phyloP scores from a whole-genome alignment of 2,888 invertebrate species.

The Cataglyphis cursor region DNA sequence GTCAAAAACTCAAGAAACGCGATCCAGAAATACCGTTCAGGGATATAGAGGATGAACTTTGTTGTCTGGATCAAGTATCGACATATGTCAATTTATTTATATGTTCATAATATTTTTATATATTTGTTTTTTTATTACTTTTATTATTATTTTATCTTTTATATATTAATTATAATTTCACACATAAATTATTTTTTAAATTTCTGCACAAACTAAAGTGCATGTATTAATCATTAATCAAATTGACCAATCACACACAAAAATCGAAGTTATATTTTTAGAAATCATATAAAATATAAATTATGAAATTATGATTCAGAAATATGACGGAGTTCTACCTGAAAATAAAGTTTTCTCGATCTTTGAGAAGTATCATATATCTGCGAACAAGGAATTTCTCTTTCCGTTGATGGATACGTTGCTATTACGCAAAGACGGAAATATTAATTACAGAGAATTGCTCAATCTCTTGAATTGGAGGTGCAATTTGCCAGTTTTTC shows the following conservation, averaged over 20 bases:
- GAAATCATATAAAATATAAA: neutral
- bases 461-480: slow-evolving; percentile 74
- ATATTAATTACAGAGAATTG: slow-evolving; percentile 66
- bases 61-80: slow-evolving; percentile 61
- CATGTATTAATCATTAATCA: neutral
- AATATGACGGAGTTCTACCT: slow-evolving; percentile 46
- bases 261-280: neutral
- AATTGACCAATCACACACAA: neutral
- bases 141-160: slow-evolving; percentile 8
- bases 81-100: neutral
- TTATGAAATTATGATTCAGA: slow-evolving; percentile 47
- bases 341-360: slow-evolving; percentile 58
- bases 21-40: slow-evolving; percentile 58
- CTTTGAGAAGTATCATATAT: slow-evolving; percentile 59
- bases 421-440: slow-evolving; percentile 57
- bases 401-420: slow-evolving; percentile 65
- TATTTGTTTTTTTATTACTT: neutral
- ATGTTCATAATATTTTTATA: slow-evolving; percentile 1
- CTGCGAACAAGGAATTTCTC: slow-evolving; percentile 50
- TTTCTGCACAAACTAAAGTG: neutral
- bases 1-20: slow-evolving; percentile 68
- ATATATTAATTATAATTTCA: neutral
- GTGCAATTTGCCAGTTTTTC: slow-evolving; percentile 68
- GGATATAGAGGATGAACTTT: slow-evolving; percentile 64
- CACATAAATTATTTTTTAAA: neutral